Percentiles rank a stretch among this genome's conserved stretches.
Conservation (phyloP, 2,797 vertebrate species). For the Myotis pilosus region DNA sequence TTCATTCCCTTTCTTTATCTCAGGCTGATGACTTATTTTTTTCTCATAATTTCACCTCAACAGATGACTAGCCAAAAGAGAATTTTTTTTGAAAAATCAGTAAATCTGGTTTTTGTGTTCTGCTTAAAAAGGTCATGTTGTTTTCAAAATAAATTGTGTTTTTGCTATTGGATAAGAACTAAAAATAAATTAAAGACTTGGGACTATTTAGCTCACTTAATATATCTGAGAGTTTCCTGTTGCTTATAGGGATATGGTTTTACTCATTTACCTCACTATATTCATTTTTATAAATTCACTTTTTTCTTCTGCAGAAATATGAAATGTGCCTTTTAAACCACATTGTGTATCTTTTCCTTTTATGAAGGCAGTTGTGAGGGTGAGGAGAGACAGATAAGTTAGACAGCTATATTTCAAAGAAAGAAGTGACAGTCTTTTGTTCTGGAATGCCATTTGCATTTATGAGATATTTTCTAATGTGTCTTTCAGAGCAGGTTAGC, state of each 20-base stretch:
- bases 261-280: neutral
- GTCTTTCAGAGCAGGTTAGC: conserved; percentile 12
- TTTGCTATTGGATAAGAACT: neutral
- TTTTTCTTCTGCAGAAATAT: conserved; percentile 55
- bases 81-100: neutral
- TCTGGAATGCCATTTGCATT: conserved; percentile 78
- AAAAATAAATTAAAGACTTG: neutral
- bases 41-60: neutral
- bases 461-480: conserved; percentile 46
- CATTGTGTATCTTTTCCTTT: conserved; percentile 58
- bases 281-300: neutral
- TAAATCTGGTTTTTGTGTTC: neutral
- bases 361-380: conserved; percentile 76
- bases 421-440: conserved; percentile 74
- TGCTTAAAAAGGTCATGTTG: neutral
- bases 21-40: neutral
- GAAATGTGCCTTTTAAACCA: conserved; percentile 38
- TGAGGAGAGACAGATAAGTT: conserved; percentile 75
- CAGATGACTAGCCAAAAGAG: neutral
- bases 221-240: neutral
- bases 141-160: neutral
- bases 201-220: neutral
- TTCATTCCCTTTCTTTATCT: neutral
- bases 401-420: conserved; percentile 74
- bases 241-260: neutral